Evolutionary conservation across 2,113 vertebrate genomes (phyloP), one percentile per base, ranked within the genome.

Genomic region (Loxodonta africana): DNA sequence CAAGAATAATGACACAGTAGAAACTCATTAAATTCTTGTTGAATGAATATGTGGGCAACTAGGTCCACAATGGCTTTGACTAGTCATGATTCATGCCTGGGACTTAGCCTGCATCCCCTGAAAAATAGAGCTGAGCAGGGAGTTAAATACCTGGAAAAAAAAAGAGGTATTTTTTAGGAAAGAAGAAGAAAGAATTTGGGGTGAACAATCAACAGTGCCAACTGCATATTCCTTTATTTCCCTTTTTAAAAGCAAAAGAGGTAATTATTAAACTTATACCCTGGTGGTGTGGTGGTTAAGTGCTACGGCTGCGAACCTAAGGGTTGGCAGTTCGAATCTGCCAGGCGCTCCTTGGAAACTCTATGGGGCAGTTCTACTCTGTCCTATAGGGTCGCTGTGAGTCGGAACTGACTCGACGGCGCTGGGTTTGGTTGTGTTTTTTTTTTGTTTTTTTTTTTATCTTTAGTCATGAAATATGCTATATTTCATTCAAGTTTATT

Each of bases 171-270:
- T 51, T 85, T 57, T 82, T 84, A 71, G 44, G 28, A 63, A 30
- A 53, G 74, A 48, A 21, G 15, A 83, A 96, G 23, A 67, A n/a
- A 94, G 23, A 12, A 65, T 87, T 89, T 46, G 6, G 57, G 48
- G 18, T 65, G 90, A 73, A 48, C 8, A 88, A 41, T 20, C 69
- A 86, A 76, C 33, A 86, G 17, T 67, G 17, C 44, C n/a, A 60
- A 37, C 8, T 84, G 41, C 33, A 15, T 23, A 62, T 67, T 87
- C 51, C 83, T 84, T 91, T 69, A 53, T 53, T 92, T 91, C 62
- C 88, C 63, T 74, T 97, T 96, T 85, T 48, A 91, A 96, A 95
- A 48, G 18, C 30, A 69, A 86, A 14, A 51, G 4, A 78, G 37
- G 71, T 30, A 18, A 90, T 80, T 83, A 77, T 69, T 60, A 90